Conservation (phyloP, 2,797 vertebrate species). For the Naso thynnoides region DNA sequence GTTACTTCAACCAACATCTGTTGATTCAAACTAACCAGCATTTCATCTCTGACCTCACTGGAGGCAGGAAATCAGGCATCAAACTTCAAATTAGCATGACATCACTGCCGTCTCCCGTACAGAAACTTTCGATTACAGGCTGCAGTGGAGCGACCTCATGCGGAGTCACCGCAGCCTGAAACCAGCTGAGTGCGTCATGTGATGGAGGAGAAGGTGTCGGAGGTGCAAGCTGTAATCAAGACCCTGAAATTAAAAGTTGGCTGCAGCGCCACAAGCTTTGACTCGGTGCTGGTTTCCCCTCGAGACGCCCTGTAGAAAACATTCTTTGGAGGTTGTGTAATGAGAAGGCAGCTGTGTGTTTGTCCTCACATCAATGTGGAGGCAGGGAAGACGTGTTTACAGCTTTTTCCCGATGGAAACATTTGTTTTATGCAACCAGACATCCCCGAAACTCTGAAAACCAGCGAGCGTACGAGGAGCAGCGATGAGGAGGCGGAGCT, state of each 20-base stretch:
- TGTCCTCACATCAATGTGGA: slow-evolving; percentile 25
- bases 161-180: background rate
- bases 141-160: slow-evolving; percentile 8
- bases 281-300: slow-evolving; percentile 31
- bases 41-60: background rate
- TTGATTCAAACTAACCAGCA: background rate
- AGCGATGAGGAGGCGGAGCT: background rate
- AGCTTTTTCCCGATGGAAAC: slow-evolving; percentile 47
- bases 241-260: slow-evolving; percentile 44
- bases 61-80: background rate
- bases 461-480: background rate
- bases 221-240: slow-evolving; percentile 47
- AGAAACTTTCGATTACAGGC: slow-evolving; percentile 33
- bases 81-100: slow-evolving; percentile 16
- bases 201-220: slow-evolving; percentile 48
- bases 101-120: background rate
- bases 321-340: slow-evolving; percentile 70
- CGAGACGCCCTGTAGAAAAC: slow-evolving; percentile 54
- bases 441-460: slow-evolving; percentile 28
- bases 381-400: slow-evolving; percentile 5
- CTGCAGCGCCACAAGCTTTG: slow-evolving; percentile 38
- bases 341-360: slow-evolving; percentile 69
- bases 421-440: slow-evolving; percentile 50
- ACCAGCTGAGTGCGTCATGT: slow-evolving; percentile 24
- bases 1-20: background rate